Evolutionary conservation across 1,140 invertebrate genomes (phyloP).

Genomic region (Meteorus sp.): DNA sequence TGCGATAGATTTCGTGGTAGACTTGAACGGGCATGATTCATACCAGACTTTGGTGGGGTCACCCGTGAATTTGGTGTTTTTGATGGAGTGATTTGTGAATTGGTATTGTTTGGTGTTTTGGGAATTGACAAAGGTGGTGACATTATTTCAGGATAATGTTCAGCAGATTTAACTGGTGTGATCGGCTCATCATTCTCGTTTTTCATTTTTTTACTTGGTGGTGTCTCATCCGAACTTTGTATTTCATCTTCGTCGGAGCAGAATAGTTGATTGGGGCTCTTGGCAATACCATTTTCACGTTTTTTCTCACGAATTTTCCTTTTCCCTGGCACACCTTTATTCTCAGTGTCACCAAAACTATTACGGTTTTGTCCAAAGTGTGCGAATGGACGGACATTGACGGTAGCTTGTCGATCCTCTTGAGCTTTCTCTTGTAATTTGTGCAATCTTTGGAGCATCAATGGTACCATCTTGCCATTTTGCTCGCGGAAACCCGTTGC

Average conservation of each 20-base stretch:
- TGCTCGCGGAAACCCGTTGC: constrained; percentile 86
- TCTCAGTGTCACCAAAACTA: constrained; percentile 37
- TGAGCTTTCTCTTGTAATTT: constrained; percentile 65
- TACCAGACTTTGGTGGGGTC: constrained; percentile 26
- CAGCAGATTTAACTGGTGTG: constrained; percentile 42
- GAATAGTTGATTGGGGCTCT: constrained; percentile 34
- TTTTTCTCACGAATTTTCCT: constrained; percentile 47
- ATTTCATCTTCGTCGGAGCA: constrained; percentile 40
- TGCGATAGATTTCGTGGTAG: constrained; percentile 30
- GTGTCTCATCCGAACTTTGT: constrained; percentile 35
- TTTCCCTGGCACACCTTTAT: constrained; percentile 46
- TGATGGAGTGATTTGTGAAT: constrained; percentile 29
- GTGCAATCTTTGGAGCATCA: constrained; percentile 83
- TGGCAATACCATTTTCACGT: constrained; percentile 41
- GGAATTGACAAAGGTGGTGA: constrained; percentile 50
- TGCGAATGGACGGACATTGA: constrained; percentile 62
- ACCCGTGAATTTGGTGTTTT: constrained; percentile 33
- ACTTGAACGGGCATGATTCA: constrained; percentile 27
- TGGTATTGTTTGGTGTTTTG: constrained; percentile 35
- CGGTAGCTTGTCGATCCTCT: constrained; percentile 52
- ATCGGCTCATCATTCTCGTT: constrained; percentile 30
- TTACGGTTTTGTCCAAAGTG: constrained; percentile 58
- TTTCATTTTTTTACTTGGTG: constrained; percentile 44
- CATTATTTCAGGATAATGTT: constrained; percentile 49
- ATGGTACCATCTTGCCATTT: constrained; percentile 82